These are phyloP conservation scores for Phrynocephalus forsythii DNA, from an alignment of 2,797 vertebrate species.

Conservation along the genomic window DNA sequence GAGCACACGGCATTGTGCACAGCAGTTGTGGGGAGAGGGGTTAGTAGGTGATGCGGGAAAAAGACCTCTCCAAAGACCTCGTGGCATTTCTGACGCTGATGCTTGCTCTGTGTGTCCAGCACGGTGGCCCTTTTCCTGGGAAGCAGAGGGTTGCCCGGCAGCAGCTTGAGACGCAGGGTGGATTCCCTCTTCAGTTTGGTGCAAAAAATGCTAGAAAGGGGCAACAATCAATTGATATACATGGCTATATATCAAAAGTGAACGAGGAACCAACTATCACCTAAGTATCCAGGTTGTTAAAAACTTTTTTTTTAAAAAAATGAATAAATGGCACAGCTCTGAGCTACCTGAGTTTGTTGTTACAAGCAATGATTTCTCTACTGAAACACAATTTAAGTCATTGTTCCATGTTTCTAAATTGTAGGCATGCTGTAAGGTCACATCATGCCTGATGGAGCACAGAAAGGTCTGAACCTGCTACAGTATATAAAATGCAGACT, in stretches of 20 bases:
- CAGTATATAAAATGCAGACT: too few species aligned
- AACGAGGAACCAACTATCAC: background rate
- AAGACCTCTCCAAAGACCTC: background rate
- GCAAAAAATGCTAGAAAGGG: background rate
- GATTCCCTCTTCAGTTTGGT: constrained; percentile 5
- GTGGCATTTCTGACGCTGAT: background rate
- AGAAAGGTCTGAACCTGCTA: too few species aligned
- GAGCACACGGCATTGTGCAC: background rate
- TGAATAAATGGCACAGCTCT: too few species aligned
- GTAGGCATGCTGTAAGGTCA: too few species aligned
- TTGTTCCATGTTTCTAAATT: too few species aligned
- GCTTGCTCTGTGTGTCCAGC: background rate
- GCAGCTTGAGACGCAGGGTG: background rate
- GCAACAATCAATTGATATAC: background rate
- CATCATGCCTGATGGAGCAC: too few species aligned
- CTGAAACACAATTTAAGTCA: too few species aligned
- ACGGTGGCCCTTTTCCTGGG: background rate
- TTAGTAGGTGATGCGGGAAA: background rate
- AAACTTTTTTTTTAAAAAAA: too few species aligned
- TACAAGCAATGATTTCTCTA: background rate
- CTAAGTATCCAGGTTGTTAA: background rate
- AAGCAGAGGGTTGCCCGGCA: background rate
- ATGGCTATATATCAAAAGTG: background rate
- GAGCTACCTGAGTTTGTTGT: too few species aligned
- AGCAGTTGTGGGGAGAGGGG: background rate